Base-by-base conservation (phyloP, 2,888 invertebrate species). In the Xylota segnis region DNA sequence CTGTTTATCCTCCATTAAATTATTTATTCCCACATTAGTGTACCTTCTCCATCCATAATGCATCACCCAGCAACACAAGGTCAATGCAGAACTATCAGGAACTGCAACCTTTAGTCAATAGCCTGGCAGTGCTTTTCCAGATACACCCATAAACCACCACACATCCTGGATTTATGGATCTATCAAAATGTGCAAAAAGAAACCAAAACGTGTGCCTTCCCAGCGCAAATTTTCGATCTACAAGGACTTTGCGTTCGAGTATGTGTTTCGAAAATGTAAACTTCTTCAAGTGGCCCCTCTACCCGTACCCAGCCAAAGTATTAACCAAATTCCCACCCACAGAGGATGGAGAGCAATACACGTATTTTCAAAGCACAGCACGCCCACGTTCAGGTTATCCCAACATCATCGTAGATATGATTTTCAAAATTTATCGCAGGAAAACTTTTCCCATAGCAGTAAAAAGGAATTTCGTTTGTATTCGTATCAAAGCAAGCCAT, bases 391-490 rank as follows among this genome's bases (percentile, higher is more conserved):
- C 12, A 10, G 59, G 23, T 37, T 59, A 59, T 27, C 37, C 32
- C 23, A 16, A 9, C n/a, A 32, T 45, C 45, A n/a, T 68, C 14
- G 45, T 43, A 27, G 59, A 61, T 47, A 75, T 68, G 54, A 56
- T 45, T 82, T 68, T 23, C 54, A 14, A 70, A 82, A 81, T 81
- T 75, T 63, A 81, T 63, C 18, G 68, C 52, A 29, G 47, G 45
- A 70, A 82, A 81, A 75, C 68, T 82, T 82, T 82, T 61, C 54
- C 75, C 70, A 61, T 63, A 12, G 50, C 47, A 47, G 56, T 56
- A 43, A 54, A 56, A 27, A 58, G 47, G 76, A 58, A 79, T 43
- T 68, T 74, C 43, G 23, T 52, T 77, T 70, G 32, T 10, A 18
- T 52, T 77, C 61, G 32, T 10, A 18, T 52, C 79, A 72, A 72